Evolutionary conservation across 1,140 invertebrate species (phyloP).

Genomic region (Trachymyrmex cornetzi): DNA sequence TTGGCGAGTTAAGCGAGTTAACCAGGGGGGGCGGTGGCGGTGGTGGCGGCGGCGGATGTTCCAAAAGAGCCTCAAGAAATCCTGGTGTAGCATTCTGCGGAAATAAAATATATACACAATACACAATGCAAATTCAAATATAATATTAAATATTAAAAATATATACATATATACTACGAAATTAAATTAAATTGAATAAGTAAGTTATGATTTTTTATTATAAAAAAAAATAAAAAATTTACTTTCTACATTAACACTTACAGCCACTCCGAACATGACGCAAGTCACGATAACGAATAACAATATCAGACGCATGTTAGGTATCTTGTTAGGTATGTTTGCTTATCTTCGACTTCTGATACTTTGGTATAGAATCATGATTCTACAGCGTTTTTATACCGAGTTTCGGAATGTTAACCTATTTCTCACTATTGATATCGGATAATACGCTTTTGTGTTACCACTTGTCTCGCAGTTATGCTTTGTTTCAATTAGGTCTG

Average conservation of each 20-base stretch:
- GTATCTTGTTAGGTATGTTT: too few species aligned
- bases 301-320: constrained; percentile 15
- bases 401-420: constrained; percentile 30
- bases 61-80: neutral
- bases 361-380: neutral
- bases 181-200: too few species aligned
- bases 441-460: constrained; percentile 34
- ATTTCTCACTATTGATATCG: constrained; percentile 16
- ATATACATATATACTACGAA: neutral
- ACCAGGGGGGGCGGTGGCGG: accelerated
- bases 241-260: constrained; percentile 1
- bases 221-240: neutral
- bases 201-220: too few species aligned
- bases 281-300: constrained; percentile 9
- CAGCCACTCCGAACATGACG: neutral
- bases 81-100: neutral
- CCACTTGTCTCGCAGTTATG: constrained; percentile 13
- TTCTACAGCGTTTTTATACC: constrained; percentile 32
- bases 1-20: constrained; percentile 46
- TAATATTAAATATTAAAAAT: neutral
- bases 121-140: neutral
- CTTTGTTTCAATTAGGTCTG: constrained; percentile 27
- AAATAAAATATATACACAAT: neutral
- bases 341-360: neutral
- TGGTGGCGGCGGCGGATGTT: neutral